These are phyloP conservation scores for Endomychus coccineus DNA, from an alignment of 2,888 invertebrate species.

Conservation along the genomic window DNA sequence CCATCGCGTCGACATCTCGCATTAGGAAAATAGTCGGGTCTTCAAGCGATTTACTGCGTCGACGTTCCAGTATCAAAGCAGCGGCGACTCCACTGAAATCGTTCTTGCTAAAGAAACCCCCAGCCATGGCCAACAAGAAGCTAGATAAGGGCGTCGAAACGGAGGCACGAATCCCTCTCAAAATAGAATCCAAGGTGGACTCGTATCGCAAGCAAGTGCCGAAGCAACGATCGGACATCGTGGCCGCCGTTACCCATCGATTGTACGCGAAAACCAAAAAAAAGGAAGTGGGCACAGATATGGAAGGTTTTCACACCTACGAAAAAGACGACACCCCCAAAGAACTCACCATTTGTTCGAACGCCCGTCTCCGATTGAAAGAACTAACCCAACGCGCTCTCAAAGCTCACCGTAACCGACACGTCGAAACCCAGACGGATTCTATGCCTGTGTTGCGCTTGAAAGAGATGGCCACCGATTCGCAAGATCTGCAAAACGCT, in stretches of 20 bases:
- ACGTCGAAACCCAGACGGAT: conserved; percentile 54
- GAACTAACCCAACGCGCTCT: conserved; percentile 55
- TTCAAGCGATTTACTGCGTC: conserved; percentile 18
- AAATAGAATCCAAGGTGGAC: conserved; percentile 31
- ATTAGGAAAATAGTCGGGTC: conserved; percentile 8
- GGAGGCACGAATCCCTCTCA: conserved; percentile 22
- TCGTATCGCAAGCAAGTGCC: conserved; percentile 32
- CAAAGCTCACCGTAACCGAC: conserved; percentile 46
- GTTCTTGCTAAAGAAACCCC: conserved; percentile 6
- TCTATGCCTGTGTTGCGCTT: conserved; percentile 46
- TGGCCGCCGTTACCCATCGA: conserved; percentile 63
- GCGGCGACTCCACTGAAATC: conserved; percentile 11
- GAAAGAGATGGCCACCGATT: conserved; percentile 52
- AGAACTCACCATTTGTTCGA: conserved; percentile 52
- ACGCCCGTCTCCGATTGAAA: conserved; percentile 51
- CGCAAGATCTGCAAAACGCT: conserved; percentile 48
- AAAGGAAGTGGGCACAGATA: conserved; percentile 42
- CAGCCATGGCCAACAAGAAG: conserved; percentile 15
- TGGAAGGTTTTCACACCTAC: conserved; percentile 27
- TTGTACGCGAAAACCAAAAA: conserved; percentile 56
- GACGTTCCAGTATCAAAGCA: conserved; percentile 30
- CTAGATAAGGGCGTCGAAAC: conserved; percentile 27
- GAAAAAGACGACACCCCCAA: conserved; percentile 25
- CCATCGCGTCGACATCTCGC: conserved; percentile 18
- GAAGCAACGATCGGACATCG: conserved; percentile 57